These are phyloP conservation scores for Dolomedes plantarius DNA, from an alignment of 2,888 invertebrate species.

Conservation along the genomic window DNA sequence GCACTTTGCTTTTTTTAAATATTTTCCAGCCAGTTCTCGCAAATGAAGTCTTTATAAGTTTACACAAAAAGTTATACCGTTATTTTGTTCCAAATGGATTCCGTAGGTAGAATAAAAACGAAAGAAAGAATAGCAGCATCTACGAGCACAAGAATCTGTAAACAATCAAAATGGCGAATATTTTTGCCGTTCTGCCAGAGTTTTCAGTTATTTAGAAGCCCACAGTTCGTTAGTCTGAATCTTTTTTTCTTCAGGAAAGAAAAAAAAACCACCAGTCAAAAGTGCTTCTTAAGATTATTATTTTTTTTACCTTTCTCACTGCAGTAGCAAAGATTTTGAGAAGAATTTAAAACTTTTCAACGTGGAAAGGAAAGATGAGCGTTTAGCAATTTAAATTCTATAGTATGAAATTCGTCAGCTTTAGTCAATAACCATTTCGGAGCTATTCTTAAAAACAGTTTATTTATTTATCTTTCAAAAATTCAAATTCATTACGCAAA, in stretches of 20 bases:
- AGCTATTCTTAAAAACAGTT: too few relatives aligned
- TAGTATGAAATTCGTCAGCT: too few relatives aligned
- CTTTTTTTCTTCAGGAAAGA: too few relatives aligned
- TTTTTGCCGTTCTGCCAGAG: background rate
- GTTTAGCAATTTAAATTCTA: background rate
- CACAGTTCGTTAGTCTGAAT: background rate
- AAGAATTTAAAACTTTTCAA: background rate
- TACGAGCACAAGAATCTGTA: background rate
- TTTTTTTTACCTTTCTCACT: background rate
- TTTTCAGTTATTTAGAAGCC: background rate
- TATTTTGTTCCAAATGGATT: slow-evolving; percentile 11
- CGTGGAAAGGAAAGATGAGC: too few relatives aligned
- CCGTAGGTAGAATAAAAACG: background rate
- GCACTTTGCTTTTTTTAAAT: too few relatives aligned
- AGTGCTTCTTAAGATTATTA: background rate
- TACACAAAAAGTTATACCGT: background rate
- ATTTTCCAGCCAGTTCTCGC: too few relatives aligned
- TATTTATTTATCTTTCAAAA: too few relatives aligned
- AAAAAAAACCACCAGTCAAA: too few relatives aligned
- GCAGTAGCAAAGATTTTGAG: background rate
- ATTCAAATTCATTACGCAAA: too few relatives aligned
- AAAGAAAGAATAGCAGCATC: background rate
- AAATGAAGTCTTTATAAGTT: background rate
- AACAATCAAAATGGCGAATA: background rate
- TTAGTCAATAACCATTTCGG: too few relatives aligned